Evolutionary conservation across 1,140 invertebrate genomes (phyloP).

Genomic region (Zaprionus tsacasi): DNA sequence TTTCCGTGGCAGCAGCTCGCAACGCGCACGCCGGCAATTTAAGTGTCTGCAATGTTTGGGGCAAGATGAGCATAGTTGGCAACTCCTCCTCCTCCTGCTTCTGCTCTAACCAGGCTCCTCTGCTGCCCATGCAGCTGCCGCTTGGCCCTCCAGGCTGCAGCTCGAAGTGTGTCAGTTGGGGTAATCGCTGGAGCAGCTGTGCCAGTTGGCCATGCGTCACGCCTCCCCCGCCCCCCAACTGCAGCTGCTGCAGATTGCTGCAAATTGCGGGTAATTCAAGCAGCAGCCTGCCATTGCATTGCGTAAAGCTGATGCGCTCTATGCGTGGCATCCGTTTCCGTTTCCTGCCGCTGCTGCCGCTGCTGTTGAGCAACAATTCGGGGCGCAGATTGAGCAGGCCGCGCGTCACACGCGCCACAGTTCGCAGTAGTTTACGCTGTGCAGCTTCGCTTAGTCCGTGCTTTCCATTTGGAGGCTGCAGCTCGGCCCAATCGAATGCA

Average conservation of each 20-base stretch:
- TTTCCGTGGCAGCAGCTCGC: conserved; percentile 35
- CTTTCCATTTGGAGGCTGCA: conserved; percentile 14
- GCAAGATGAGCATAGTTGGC: conserved; percentile 23
- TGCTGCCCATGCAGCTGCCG: conserved; percentile 3
- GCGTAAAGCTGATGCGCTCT: conserved; percentile 44
- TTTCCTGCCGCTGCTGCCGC: too few species aligned
- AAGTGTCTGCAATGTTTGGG: conserved; percentile 43
- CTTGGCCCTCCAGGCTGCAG: conserved; percentile 23
- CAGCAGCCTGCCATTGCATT: conserved; percentile 30
- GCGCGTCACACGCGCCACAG: conserved; percentile 39
- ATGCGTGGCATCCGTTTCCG: conserved; percentile 12
- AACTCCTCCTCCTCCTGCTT: background rate
- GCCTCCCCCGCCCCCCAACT: conserved; percentile 20
- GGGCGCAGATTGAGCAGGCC: conserved; percentile 49
- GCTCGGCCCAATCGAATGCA: conserved; percentile 48
- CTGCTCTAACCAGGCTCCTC: background rate
- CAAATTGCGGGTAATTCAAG: conserved; percentile 31
- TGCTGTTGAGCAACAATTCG: conserved; percentile 18
- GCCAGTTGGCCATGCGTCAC: conserved; percentile 21
- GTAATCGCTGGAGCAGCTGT: background rate
- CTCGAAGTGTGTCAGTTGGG: conserved; percentile 37
- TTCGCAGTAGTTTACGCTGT: conserved; percentile 44
- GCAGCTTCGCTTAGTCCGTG: conserved; percentile 33
- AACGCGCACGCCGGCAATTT: conserved; percentile 61
- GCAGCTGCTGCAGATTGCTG: conserved; percentile 48